Conservation (phyloP, 2,888 invertebrate genomes). For the Nesidiocoris tenuis region DNA sequence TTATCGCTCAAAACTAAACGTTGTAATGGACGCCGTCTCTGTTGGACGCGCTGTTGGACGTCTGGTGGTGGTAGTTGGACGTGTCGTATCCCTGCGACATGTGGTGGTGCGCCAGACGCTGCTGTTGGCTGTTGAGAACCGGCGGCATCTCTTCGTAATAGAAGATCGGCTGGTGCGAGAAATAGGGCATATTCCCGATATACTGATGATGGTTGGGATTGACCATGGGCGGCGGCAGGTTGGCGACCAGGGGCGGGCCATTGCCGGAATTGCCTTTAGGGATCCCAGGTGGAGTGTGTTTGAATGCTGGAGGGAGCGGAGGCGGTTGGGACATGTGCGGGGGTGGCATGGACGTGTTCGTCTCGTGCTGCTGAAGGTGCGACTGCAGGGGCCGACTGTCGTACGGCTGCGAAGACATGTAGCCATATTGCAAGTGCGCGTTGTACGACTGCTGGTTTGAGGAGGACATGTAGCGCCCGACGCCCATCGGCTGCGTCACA, state of each 20-base stretch:
- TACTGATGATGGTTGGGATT: constrained; percentile 17
- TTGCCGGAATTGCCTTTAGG: constrained; percentile 11
- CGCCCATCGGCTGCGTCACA: background rate
- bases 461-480: background rate
- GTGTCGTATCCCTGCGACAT: constrained; percentile 18
- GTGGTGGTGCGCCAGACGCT: constrained; percentile 25
- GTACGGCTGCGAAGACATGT: constrained; percentile 8
- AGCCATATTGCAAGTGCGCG: constrained; percentile 13
- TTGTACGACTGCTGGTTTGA: constrained; percentile 3
- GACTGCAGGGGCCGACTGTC: background rate
- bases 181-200: constrained; percentile 29
- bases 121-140: constrained; percentile 23
- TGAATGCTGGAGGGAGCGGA: constrained; percentile 23
- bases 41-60: constrained; percentile 4
- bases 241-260: constrained; percentile 9
- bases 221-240: constrained; percentile 21
- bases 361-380: constrained; percentile 2
- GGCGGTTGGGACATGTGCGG: constrained; percentile 4
- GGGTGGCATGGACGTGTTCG: constrained; percentile 14
- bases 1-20: constrained; percentile 23
- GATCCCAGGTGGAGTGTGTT: constrained; percentile 21
- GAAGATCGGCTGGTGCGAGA: constrained; percentile 26
- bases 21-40: constrained; percentile 35
- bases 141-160: constrained; percentile 33
- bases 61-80: constrained; percentile 11